These are phyloP conservation scores for Solea solea DNA, from an alignment of 2,113 vertebrate genomes.

Conservation along the genomic window DNA sequence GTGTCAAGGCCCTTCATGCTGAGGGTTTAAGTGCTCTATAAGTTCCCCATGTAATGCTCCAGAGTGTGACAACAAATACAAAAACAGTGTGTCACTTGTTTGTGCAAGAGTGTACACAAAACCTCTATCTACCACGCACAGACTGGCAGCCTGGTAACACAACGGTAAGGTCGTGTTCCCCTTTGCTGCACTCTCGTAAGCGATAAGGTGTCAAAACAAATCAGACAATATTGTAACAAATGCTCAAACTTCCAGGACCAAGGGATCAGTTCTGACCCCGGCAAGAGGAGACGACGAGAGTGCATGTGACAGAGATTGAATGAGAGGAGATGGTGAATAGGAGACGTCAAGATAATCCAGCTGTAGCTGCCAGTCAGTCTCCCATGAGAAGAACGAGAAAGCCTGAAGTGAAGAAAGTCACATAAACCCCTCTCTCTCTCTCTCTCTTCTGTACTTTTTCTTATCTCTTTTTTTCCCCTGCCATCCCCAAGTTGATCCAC, in stretches of 20 bases:
- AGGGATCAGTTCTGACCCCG: slow-evolving; percentile 36
- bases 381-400: slow-evolving; percentile 20
- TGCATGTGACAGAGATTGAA: slow-evolving; percentile 13
- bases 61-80: slow-evolving; percentile 17
- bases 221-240: slow-evolving; percentile 31
- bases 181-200: slow-evolving; percentile 40
- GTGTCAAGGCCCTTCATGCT: neutral
- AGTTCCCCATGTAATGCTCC: slow-evolving; percentile 5
- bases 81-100: slow-evolving; percentile 6
- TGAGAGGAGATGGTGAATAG: slow-evolving; percentile 27
- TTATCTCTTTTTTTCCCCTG: slow-evolving; percentile 66
- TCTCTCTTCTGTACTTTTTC: slow-evolving; percentile 38
- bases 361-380: slow-evolving; percentile 24
- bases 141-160: slow-evolving; percentile 35
- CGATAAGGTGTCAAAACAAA: slow-evolving; percentile 62
- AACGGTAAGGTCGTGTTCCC: slow-evolving; percentile 50
- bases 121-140: slow-evolving; percentile 55
- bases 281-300: neutral
- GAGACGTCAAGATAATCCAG: slow-evolving; percentile 56
- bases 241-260: slow-evolving; percentile 35
- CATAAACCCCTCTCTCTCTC: slow-evolving; percentile 47
- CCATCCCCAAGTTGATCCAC: slow-evolving; percentile 61
- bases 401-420: slow-evolving; percentile 49
- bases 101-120: slow-evolving; percentile 8
- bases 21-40: neutral